Percentiles rank a stretch among this genome's conserved stretches.
These are phyloP conservation scores for Pantherophis guttatus DNA, from an alignment of 2,113 vertebrate genomes.

Conservation along the genomic window DNA sequence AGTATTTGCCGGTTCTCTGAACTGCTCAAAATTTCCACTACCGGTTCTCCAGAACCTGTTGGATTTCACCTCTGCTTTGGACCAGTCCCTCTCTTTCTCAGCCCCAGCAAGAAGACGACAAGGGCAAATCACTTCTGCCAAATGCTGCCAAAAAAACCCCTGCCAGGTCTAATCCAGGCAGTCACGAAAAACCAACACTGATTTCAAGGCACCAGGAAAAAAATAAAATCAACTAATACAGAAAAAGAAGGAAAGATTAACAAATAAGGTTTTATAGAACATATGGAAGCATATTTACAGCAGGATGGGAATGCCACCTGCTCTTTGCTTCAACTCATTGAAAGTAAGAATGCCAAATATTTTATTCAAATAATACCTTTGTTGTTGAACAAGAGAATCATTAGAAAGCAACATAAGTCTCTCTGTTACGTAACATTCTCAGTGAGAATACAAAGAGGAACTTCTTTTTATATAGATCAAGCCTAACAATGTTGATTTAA, in stretches of 20 bases:
- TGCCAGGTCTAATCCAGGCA: neutral
- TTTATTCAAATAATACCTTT: neutral
- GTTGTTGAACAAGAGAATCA: neutral
- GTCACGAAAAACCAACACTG: neutral
- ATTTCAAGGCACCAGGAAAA: neutral
- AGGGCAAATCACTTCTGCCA: neutral
- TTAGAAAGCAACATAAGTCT: neutral
- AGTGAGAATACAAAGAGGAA: neutral
- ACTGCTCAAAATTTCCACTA: too few species aligned
- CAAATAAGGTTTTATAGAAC: neutral
- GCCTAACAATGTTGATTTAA: neutral
- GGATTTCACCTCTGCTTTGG: too few species aligned
- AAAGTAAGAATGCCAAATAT: conserved; percentile 4
- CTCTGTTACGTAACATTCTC: neutral
- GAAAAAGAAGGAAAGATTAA: neutral
- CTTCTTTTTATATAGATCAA: neutral
- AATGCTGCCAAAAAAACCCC: neutral
- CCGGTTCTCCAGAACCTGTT: too few species aligned
- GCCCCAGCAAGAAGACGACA: neutral
- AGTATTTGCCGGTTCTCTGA: too few species aligned
- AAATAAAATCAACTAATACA: neutral
- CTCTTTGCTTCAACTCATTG: neutral
- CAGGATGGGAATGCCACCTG: neutral
- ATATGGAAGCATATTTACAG: conserved; percentile 3
- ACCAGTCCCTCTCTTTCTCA: neutral